Conservation (phyloP, 2,888 invertebrate species). For the Hypomecis punctinalis region DNA sequence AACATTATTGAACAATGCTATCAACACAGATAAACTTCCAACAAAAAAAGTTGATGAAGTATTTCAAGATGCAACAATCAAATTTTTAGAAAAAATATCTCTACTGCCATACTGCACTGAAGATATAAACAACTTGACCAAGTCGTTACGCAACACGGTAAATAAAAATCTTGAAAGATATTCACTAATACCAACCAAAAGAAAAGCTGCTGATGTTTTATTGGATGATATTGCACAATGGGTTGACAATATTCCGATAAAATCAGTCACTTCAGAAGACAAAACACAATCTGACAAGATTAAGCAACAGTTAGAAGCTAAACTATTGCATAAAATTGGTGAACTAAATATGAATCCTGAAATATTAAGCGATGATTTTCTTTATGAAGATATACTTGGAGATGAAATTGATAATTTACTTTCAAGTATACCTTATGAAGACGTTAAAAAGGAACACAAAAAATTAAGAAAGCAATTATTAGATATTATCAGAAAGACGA, state of each 20-base stretch:
- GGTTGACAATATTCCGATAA: slow-evolving; percentile 52
- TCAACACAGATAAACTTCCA: slow-evolving; percentile 3
- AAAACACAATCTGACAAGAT: slow-evolving; percentile 42
- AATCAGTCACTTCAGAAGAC: slow-evolving; percentile 41
- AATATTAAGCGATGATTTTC: slow-evolving; percentile 55
- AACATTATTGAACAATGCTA: slow-evolving; percentile 13
- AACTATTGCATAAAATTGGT: slow-evolving; percentile 55
- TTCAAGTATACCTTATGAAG: slow-evolving; percentile 30
- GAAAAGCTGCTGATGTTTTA: slow-evolving; percentile 47
- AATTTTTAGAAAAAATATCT: slow-evolving; percentile 23
- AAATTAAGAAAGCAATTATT: slow-evolving; percentile 50
- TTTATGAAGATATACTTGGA: slow-evolving; percentile 57
- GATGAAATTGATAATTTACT: slow-evolving; percentile 58
- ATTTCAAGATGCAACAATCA: slow-evolving; percentile 12
- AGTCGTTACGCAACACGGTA: slow-evolving; percentile 18
- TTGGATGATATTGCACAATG: slow-evolving; percentile 51
- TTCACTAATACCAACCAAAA: slow-evolving; percentile 22
- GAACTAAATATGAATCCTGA: slow-evolving; percentile 62
- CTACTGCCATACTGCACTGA: slow-evolving; percentile 3
- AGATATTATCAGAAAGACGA: slow-evolving; percentile 49
- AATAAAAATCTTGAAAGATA: slow-evolving; percentile 10
- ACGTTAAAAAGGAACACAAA: slow-evolving; percentile 41
- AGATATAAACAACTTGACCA: slow-evolving; percentile 21
- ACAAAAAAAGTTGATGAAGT: slow-evolving; percentile 10
- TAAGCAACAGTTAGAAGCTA: slow-evolving; percentile 53